Percentiles rank a stretch among this genome's conserved stretches.
These are phyloP conservation scores for Papilio protenor DNA, from an alignment of 2,888 invertebrate species.

Conservation along the genomic window DNA sequence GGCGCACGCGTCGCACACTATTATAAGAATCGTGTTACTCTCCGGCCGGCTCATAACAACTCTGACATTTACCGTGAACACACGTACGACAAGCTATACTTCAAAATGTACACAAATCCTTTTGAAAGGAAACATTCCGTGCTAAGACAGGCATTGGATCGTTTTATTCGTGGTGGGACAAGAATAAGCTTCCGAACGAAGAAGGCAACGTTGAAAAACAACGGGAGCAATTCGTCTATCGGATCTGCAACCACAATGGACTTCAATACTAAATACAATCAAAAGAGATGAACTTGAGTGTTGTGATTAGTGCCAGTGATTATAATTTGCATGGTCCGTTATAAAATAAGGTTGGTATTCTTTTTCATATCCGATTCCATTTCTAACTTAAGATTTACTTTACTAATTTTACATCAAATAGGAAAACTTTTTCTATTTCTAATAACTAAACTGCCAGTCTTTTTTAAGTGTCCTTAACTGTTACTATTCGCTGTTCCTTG, in stretches of 20 bases:
- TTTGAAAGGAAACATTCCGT: slow-evolving; percentile 88
- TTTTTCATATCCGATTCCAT: slow-evolving; percentile 4
- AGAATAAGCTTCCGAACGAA: slow-evolving; percentile 73
- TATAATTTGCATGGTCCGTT: slow-evolving; percentile 56
- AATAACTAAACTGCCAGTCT: no score
- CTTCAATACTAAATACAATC: slow-evolving; percentile 33
- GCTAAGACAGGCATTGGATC: slow-evolving; percentile 87
- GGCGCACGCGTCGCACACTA: slow-evolving; percentile 60
- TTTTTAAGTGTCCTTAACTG: no score
- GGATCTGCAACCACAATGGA: slow-evolving; percentile 60
- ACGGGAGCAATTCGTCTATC: slow-evolving; percentile 66
- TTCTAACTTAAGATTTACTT: not conserved
- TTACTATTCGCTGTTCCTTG: not conserved
- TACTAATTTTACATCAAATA: no score
- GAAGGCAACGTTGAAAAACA: slow-evolving; percentile 58
- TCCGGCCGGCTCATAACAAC: slow-evolving; percentile 51
- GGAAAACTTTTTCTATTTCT: no score
- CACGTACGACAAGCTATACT: no score
- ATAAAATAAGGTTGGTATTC: slow-evolving; percentile 66
- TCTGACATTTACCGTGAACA: slow-evolving; percentile 55
- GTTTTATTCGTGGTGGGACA: slow-evolving; percentile 82
- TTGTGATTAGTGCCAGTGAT: slow-evolving; percentile 67
- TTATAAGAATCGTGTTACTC: slow-evolving; percentile 60
- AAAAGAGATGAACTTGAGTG: slow-evolving; percentile 44
- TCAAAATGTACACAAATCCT: slow-evolving; percentile 88